A percentile compares a stretch with the other conserved stretches of the same genome.
phyloP scores from a whole-genome alignment of 2,113 vertebrate species.

The Mesoclemmys tuberculata region DNA sequence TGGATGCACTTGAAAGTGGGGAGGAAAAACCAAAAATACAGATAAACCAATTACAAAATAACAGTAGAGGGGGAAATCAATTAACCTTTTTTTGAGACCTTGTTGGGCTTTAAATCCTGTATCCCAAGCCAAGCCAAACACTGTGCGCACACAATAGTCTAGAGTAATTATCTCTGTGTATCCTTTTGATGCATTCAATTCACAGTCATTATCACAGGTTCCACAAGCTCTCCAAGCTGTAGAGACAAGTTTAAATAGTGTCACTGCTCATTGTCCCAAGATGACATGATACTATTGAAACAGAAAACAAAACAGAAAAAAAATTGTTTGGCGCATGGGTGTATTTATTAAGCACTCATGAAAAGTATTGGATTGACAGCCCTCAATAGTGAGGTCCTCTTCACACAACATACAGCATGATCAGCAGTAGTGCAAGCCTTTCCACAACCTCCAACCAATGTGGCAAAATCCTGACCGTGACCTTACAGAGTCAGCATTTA shows the following conservation, averaged over 20 bases:
- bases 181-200: neutral
- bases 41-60: neutral
- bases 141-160: neutral
- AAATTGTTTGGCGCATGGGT: neutral
- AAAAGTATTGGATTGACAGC: neutral
- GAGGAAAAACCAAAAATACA: neutral
- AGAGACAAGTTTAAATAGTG: neutral
- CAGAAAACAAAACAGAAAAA: neutral
- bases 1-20: neutral
- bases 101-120: neutral
- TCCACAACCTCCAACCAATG: neutral
- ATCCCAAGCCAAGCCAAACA: neutral
- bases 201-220: neutral
- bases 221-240: neutral
- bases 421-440: neutral
- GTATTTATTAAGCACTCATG: neutral
- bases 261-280: neutral
- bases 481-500: neutral
- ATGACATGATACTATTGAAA: neutral
- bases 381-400: neutral
- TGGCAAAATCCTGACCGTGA: neutral
- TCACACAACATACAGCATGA: neutral
- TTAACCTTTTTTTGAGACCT: neutral
- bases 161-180: neutral
- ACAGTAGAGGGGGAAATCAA: neutral